Conservation (phyloP, 2,888 invertebrate species). For the Lobophora halterata region DNA sequence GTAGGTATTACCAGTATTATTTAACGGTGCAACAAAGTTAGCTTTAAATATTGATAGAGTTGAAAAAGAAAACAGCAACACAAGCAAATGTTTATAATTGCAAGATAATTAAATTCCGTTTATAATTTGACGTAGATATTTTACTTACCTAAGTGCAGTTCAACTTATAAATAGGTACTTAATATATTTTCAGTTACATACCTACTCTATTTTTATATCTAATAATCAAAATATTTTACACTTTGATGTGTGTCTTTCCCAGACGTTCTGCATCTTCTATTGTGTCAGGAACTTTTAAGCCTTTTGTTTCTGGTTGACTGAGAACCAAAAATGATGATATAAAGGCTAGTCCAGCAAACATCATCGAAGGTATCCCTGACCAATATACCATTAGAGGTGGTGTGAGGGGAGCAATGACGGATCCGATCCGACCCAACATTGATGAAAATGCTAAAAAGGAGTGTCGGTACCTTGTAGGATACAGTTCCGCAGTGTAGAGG, state of each 20-base stretch:
- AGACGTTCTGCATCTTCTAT: slow-evolving; percentile 69
- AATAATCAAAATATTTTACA: not conserved
- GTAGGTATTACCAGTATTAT: no score
- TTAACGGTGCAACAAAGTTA: no score
- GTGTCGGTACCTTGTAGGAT: slow-evolving; percentile 85
- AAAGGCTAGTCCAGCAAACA: slow-evolving; percentile 64
- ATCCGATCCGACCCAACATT: slow-evolving; percentile 86
- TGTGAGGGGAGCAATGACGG: slow-evolving; percentile 85
- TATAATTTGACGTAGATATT: no score
- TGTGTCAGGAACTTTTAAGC: slow-evolving; percentile 65
- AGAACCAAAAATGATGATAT: slow-evolving; percentile 59
- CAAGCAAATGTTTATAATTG: no score
- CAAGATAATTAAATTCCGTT: no score
- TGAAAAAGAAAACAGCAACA: no score
- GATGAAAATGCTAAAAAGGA: slow-evolving; percentile 85
- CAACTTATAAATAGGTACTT: no score
- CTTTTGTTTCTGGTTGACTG: slow-evolving; percentile 68
- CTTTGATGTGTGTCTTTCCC: slow-evolving; percentile 36
- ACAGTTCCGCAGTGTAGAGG: slow-evolving; percentile 86
- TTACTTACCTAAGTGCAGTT: no score
- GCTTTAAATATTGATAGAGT: no score
- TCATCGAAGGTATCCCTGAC: slow-evolving; percentile 64
- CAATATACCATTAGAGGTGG: slow-evolving; percentile 81
- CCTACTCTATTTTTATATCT: no score
- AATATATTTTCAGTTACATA: no score